Base-by-base conservation (phyloP, 2,888 invertebrate species). In the Rhynchonema sp. region DNA sequence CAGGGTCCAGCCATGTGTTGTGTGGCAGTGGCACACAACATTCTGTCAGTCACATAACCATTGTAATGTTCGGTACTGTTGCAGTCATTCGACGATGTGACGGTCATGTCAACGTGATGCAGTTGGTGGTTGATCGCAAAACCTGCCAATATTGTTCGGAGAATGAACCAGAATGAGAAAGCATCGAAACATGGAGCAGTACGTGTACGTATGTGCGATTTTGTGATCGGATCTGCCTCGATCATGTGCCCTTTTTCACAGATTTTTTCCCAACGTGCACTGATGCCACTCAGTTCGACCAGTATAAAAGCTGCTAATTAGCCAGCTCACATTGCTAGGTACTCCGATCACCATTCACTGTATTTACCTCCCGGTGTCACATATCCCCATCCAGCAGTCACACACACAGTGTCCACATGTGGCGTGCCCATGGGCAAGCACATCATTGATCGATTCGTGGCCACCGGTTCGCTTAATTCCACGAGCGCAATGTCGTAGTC, bases 51-150 rank as follows among this genome's bases (percentile, higher is more conserved):
- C 55, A 82, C 73, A 61, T 77, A 76, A 30, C 81, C 81, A 62
- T 80, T 79, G 66, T 81, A 82, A 70, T 82, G 80, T 65, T 78
- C 78, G 20, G 80, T 80, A 13, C 80, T 79, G 69, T 82, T 82
- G 66, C 82, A 82, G 65, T 79, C 78, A 17, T 75, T 72, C 25
- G 74, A 72, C 62, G 79, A 2, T 46, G 30, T 26, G 6, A 62
- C 53, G 20, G 20, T 26, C 54, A 62, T 58, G n/a, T 55, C 56
- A 13, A 62, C 9, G 27, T 62, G 57, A 2, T 56, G 49, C 46
- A 62, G n/a, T 26, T 54, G 57, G 22, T 52, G 62, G 38, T 62
- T 62, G 20, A 62, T 56, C 9, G 38, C 17, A 30, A 46, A 60
- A 22, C 62, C 60, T 60, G 46, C 26, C 58, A 52, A 20, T 17